Conservation (phyloP, 2,113 vertebrate species). For the Dissostichus mawsoni region DNA sequence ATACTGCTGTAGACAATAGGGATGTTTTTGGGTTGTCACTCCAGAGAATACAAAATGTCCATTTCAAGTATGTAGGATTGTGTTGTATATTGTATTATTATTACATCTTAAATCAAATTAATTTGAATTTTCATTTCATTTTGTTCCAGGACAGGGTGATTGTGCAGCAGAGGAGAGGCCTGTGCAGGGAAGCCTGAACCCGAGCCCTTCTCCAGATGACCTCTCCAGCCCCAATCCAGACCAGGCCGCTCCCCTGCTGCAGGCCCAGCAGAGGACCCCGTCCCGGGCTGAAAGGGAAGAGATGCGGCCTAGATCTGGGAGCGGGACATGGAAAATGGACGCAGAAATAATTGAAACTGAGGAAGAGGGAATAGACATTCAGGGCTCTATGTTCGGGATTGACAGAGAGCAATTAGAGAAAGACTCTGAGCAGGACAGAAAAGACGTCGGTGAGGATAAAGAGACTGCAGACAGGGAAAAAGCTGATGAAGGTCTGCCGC, state of each 20-base stretch:
- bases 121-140: background rate
- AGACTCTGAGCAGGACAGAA: constrained; percentile 35
- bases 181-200: constrained; percentile 41
- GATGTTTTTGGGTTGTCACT: background rate
- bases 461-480: constrained; percentile 59
- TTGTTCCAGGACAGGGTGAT: constrained; percentile 66
- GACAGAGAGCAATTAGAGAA: constrained; percentile 49
- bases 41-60: background rate
- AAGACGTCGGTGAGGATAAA: constrained; percentile 40
- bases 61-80: background rate
- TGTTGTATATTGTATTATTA: background rate
- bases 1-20: background rate
- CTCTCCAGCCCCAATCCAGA: constrained; percentile 80
- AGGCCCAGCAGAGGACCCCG: constrained; percentile 79
- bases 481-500: constrained; percentile 75
- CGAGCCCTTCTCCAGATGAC: constrained; percentile 75
- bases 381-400: constrained; percentile 20
- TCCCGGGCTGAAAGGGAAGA: constrained; percentile 61
- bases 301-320: constrained; percentile 15
- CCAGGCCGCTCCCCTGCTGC: constrained; percentile 77
- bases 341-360: constrained; percentile 36
- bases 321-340: constrained; percentile 38
- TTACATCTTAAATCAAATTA: constrained; percentile 1
- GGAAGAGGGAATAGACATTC: constrained; percentile 40
- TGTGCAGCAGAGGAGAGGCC: constrained; percentile 59